Evolutionary conservation across 2,113 vertebrate genomes (phyloP).

Genomic region (Myodes glareolus): DNA sequence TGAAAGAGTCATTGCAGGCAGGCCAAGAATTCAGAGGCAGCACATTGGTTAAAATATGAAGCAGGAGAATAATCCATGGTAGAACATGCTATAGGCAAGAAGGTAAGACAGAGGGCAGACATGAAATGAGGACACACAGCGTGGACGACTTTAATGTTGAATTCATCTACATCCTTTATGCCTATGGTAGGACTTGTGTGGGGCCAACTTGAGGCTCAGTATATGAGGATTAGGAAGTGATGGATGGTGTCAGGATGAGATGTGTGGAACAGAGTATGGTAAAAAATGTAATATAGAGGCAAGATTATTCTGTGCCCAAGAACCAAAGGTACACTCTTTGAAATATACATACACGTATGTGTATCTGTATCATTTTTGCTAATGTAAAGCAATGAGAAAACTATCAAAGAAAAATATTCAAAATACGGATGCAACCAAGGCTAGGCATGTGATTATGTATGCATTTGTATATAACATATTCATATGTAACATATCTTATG

Average conservation of each 20-base stretch:
- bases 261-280: not conserved
- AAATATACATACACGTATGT: not conserved
- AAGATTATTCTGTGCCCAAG: not conserved
- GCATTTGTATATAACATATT: not conserved
- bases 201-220: not conserved
- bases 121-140: not conserved
- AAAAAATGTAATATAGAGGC: not conserved
- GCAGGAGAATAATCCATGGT: not conserved
- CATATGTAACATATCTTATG: not conserved
- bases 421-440: not conserved
- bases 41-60: not conserved
- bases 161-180: not conserved
- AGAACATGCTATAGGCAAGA: not conserved
- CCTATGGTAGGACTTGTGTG: not conserved
- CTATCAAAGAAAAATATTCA: not conserved
- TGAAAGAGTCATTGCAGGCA: not conserved
- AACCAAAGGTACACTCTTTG: not conserved
- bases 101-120: not conserved
- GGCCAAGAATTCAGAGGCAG: not conserved
- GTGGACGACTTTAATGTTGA: not conserved
- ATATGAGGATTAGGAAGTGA: not conserved
- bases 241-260: not conserved
- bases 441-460: not conserved
- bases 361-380: not conserved
- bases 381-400: not conserved